Evolutionary conservation across 1,140 invertebrate species (phyloP).

Genomic region (Stegodyphus dumicola): DNA sequence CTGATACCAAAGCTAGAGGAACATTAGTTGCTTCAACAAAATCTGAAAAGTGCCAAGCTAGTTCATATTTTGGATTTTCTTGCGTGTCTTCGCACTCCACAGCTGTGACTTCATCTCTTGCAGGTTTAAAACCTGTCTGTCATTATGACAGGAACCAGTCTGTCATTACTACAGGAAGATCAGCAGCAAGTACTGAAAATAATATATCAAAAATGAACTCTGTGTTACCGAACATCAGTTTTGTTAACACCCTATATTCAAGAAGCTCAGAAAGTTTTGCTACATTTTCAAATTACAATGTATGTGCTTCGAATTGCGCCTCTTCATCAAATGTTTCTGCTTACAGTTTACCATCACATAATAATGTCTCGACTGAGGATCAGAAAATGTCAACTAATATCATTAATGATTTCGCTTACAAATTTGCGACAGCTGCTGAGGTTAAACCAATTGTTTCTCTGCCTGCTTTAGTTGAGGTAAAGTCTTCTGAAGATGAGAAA

Average conservation of each 20-base stretch:
- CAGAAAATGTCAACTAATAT: conserved; percentile 10
- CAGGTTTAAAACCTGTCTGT: too few relatives aligned
- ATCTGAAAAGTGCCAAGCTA: conserved; percentile 70
- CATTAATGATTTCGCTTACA: conserved; percentile 68
- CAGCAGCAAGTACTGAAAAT: neutral
- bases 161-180: neutral
- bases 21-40: conserved; percentile 52
- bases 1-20: conserved; percentile 56
- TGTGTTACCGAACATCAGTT: neutral
- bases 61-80: conserved; percentile 77
- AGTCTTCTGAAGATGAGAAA: conserved; percentile 84
- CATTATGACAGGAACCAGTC: too few relatives aligned
- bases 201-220: neutral
- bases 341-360: neutral
- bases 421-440: conserved; percentile 86
- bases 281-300: neutral
- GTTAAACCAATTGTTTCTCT: conserved; percentile 88
- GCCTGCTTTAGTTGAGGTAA: conserved; percentile 82
- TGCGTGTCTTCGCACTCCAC: conserved; percentile 67
- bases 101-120: neutral
- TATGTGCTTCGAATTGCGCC: neutral
- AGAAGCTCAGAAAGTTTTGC: neutral
- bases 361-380: neutral
- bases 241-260: neutral
- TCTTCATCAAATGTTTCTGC: neutral